Conservation (phyloP, 2,113 vertebrate genomes). For the Ophthalmolycus amberensis region DNA sequence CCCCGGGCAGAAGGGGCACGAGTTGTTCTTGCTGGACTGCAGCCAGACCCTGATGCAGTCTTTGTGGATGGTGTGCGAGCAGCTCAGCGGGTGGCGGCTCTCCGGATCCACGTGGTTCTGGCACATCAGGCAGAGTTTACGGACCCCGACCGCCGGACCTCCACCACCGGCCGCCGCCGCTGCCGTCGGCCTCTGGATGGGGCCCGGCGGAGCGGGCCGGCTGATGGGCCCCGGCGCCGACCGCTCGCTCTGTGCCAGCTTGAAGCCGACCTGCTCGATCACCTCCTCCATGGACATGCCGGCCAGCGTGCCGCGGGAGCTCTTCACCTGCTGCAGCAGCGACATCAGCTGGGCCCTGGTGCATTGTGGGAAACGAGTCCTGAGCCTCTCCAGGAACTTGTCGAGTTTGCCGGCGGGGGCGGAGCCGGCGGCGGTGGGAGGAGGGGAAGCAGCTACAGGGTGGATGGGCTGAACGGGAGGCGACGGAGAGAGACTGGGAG, state of each 20-base stretch:
- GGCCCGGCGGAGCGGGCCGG: constrained; percentile 34
- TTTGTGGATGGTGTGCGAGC: constrained; percentile 88
- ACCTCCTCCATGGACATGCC: constrained; percentile 93
- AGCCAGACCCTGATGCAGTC: constrained; percentile 81
- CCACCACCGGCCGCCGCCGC: not conserved
- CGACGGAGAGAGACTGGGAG: constrained; percentile 65
- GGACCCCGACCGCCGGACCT: constrained; percentile 10
- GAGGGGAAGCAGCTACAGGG: not conserved
- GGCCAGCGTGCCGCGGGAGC: constrained; percentile 88
- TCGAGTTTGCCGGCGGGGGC: constrained; percentile 85
- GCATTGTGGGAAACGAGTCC: constrained; percentile 88
- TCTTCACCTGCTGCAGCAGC: constrained; percentile 94
- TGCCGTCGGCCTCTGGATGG: constrained; percentile 39
- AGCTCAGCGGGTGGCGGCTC: constrained; percentile 89
- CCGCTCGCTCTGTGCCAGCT: constrained; percentile 81
- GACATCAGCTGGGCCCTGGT: constrained; percentile 88
- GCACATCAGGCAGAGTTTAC: constrained; percentile 92
- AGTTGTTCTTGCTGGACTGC: constrained; percentile 70
- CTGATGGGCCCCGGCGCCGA: constrained; percentile 69
- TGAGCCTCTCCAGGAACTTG: constrained; percentile 90
- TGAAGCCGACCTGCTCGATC: constrained; percentile 85
- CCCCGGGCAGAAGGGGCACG: constrained; percentile 73
- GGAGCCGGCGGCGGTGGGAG: constrained; percentile 3
- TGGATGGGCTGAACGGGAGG: constrained; percentile 33
- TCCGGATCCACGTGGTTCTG: constrained; percentile 88